Evolutionary conservation across 1,140 invertebrate genomes (phyloP), one percentile per base, ranked within the genome.

Genomic region (Agrypnia vestita): DNA sequence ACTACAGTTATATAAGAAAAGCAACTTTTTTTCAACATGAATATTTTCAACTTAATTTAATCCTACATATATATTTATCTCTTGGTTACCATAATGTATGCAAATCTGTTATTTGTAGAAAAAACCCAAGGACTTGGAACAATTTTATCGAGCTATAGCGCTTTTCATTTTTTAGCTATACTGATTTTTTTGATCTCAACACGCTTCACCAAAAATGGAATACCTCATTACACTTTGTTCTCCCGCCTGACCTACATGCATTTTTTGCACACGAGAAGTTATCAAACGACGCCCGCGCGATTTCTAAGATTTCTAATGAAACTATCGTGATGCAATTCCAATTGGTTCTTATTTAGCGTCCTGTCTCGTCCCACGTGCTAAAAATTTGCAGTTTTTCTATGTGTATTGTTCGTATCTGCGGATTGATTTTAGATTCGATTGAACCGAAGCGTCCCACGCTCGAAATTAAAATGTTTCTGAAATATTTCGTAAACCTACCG

Each of bases 311-410:
- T 35, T 35, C 6, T 35, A 35, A 35, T 35, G 25, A 35, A 35
- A 35, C 25, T 6, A 49, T 71, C 49, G 67, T 71, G 67, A 19
- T 25, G 61, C n/a, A 43, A 64, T 71, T 71, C 15, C 8, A 71
- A 71, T 71, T 51, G 51, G 15, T 49, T 71, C 12, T 71, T 49
- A 71, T 49, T 49, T 51, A 71, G 46, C 47, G 47, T 71, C 47
- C 44, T 51, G 67, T 51, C 44, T 67, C 25, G 9, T 43, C 62
- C 62, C 62, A 67, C 62, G 62, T 67, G 25, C 25, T 35, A 17
- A 17, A n/a, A 17, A n/a, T 10, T 64, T 47, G 62, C 15, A 13
- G 6, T 46, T 15, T 17, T 64, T 43, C 61, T 4, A 35, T 17
- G 21, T n/a, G 10, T 25, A 67, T 43, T 67, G 11, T 13, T 44